Conservation (phyloP, 2,888 invertebrate genomes). For the Apomyelois bistriatella region DNA sequence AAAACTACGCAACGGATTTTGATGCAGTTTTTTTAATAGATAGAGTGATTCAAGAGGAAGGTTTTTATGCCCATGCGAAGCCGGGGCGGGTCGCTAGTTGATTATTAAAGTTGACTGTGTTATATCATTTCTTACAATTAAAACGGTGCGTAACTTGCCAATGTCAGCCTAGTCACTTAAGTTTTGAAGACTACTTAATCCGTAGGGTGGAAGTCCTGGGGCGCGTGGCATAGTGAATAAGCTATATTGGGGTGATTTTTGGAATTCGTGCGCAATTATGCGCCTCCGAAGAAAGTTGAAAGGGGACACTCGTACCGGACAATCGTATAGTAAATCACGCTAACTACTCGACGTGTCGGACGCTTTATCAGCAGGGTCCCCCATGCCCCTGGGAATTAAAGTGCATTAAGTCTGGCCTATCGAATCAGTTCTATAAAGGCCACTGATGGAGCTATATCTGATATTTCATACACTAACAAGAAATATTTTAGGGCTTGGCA, state of each 20-base stretch:
- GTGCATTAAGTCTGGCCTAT: constrained; percentile 4
- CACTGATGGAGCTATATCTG: neutral
- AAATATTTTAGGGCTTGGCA: constrained; percentile 9
- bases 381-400: constrained; percentile 20
- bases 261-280: constrained; percentile 49
- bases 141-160: neutral
- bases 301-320: constrained; percentile 25
- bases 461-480: neutral
- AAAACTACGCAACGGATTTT: too few species aligned
- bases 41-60: too few species aligned
- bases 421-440: neutral
- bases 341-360: constrained; percentile 46
- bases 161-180: neutral
- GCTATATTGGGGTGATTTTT: constrained; percentile 37
- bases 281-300: constrained; percentile 47
- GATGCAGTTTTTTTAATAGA: too few species aligned
- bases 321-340: constrained; percentile 56
- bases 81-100: too few species aligned
- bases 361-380: constrained; percentile 34
- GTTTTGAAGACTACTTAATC: neutral
- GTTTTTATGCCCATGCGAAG: too few species aligned
- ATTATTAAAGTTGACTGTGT: neutral
- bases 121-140: neutral
- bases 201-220: constrained; percentile 23
- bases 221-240: constrained; percentile 45